Evolutionary conservation across 2,113 vertebrate species (phyloP).

Genomic region (Emydura subglobosa): DNA sequence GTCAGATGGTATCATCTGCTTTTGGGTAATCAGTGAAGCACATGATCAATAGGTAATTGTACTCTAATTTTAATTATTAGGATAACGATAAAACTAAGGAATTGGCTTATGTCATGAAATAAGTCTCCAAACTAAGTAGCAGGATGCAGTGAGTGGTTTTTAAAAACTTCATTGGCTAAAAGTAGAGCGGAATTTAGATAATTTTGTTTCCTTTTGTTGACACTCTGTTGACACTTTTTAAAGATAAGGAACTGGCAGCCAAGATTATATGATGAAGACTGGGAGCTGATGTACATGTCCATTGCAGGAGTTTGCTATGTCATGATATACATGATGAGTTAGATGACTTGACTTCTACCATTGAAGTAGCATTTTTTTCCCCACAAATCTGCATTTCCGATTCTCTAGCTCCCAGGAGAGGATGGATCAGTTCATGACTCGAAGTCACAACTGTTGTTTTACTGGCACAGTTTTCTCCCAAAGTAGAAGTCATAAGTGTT

Average conservation of each 20-base stretch:
- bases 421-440: background rate
- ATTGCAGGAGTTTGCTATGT: rapidly evolving
- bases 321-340: background rate
- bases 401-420: background rate
- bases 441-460: background rate
- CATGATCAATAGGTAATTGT: no score
- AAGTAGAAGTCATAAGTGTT: background rate
- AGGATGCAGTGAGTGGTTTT: background rate
- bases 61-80: no score
- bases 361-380: no score
- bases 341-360: background rate
- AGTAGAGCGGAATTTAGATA: background rate
- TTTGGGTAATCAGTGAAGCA: no score
- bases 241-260: background rate
- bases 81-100: no score
- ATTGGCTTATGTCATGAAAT: no score
- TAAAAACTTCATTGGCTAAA: background rate
- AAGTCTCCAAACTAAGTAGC: background rate
- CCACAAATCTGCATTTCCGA: background rate
- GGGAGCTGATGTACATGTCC: rapidly evolving
- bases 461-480: background rate
- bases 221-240: background rate
- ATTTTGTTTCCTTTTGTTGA: background rate
- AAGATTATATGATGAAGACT: background rate
- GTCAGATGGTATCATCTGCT: no score